Conservation (phyloP, 2,113 vertebrate species). For the Pseudopodoces humilis region DNA sequence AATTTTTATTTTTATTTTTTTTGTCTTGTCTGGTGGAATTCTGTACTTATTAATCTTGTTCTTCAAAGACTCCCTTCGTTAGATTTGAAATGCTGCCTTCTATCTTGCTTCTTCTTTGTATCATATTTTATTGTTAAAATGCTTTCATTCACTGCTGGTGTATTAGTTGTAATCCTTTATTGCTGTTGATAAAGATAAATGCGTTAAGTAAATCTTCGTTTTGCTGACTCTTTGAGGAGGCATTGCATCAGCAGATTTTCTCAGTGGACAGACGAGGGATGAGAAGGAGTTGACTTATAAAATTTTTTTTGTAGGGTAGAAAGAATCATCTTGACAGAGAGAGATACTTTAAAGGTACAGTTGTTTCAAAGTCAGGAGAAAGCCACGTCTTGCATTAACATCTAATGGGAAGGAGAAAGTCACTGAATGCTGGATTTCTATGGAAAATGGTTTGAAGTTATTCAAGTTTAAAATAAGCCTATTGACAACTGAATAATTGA, state of each 20-base stretch:
- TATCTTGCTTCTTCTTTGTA: slow-evolving; percentile 2
- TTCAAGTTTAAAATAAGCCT: not conserved
- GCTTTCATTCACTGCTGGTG: slow-evolving; percentile 68
- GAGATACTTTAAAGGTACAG: slow-evolving; percentile 54
- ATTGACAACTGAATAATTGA: not conserved
- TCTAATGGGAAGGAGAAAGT: not conserved
- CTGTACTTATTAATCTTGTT: slow-evolving; percentile 13
- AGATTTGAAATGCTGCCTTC: slow-evolving; percentile 34
- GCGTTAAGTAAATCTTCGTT: slow-evolving; percentile 82
- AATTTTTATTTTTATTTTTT: not conserved
- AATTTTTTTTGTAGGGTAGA: slow-evolving; percentile 42
- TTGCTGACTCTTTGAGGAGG: slow-evolving; percentile 77
- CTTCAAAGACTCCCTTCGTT: slow-evolving; percentile 18
- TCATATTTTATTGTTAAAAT: slow-evolving; percentile 65
- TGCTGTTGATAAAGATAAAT: slow-evolving; percentile 79
- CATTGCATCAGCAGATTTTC: slow-evolving; percentile 77
- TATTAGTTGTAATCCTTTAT: slow-evolving; percentile 76
- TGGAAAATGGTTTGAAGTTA: not conserved
- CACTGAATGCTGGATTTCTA: not conserved
- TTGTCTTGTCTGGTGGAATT: not conserved
- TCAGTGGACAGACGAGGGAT: slow-evolving; percentile 74
- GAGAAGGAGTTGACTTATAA: slow-evolving; percentile 47
- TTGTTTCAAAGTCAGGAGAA: slow-evolving; percentile 23
- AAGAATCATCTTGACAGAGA: slow-evolving; percentile 58
- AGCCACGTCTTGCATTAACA: not conserved